Evolutionary conservation across 1,140 invertebrate species (phyloP).

Genomic region (Brachionus manjavacas): DNA sequence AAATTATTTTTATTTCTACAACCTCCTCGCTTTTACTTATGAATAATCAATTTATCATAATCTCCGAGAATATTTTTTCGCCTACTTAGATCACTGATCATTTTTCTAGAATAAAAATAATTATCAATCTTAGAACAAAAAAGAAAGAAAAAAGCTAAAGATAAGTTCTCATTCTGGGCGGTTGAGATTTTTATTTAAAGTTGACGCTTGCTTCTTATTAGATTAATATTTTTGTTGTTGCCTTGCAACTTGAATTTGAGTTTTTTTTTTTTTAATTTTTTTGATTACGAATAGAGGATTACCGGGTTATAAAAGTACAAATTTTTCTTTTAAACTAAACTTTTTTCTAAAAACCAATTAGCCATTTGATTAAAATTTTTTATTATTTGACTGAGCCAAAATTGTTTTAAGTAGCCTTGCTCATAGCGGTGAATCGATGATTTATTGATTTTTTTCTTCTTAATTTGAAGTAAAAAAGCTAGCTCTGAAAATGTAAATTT

Average conservation of each 20-base stretch:
- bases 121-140: neutral
- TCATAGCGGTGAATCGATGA: neutral
- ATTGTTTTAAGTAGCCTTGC: neutral
- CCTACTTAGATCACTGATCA: neutral
- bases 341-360: too few relatives aligned
- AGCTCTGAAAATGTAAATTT: neutral
- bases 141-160: neutral
- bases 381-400: neutral
- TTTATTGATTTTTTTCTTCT: neutral
- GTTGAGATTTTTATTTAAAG: neutral
- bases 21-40: neutral
- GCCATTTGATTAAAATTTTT: neutral
- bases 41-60: slow-evolving; percentile 1
- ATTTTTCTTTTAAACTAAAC: too few relatives aligned
- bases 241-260: neutral
- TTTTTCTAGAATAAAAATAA: neutral
- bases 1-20: neutral
- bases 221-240: neutral
- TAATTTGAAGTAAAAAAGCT: neutral
- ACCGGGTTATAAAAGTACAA: neutral
- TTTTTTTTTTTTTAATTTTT: neutral
- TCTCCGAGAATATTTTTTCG: neutral
- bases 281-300: neutral
- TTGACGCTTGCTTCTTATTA: neutral
- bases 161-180: neutral